Percentiles rank a stretch among this genome's conserved stretches.
These are phyloP conservation scores for Ceyx erithaca DNA, from an alignment of 2,797 vertebrate species.

Conservation along the genomic window DNA sequence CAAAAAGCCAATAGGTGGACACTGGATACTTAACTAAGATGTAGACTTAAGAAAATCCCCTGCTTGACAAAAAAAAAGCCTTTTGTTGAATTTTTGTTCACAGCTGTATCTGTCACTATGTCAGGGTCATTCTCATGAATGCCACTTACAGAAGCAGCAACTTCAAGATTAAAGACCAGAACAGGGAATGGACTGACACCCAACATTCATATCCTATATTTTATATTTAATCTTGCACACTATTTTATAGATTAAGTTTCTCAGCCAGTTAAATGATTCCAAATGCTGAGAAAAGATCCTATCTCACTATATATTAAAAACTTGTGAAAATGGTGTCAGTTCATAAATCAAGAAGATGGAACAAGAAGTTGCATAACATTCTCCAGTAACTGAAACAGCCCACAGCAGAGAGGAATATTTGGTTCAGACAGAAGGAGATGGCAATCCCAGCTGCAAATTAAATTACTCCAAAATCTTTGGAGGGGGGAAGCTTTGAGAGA, in stretches of 20 bases:
- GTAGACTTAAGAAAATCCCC: not conserved
- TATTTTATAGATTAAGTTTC: not conserved
- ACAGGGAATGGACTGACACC: not conserved
- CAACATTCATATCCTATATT: not conserved
- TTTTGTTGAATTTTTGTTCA: not conserved
- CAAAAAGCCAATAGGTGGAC: not conserved
- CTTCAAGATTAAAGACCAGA: not conserved
- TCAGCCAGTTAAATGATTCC: constrained; percentile 20
- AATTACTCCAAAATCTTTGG: constrained; percentile 18
- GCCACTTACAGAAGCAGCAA: not conserved
- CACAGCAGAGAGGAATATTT: constrained; percentile 15
- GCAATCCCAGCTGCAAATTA: constrained; percentile 36
- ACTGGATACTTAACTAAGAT: not conserved
- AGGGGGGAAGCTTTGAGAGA: not conserved
- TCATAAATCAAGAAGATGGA: constrained; percentile 53
- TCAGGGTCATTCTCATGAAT: not conserved
- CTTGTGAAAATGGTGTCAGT: constrained; percentile 15
- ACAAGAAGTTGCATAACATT: not conserved
- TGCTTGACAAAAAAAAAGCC: not conserved
- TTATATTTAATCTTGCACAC: not conserved
- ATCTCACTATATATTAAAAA: constrained; percentile 6
- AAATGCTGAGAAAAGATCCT: constrained; percentile 12
- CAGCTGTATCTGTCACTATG: not conserved
- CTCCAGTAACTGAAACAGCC: constrained; percentile 3
- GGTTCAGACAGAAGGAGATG: constrained; percentile 6